Conservation (phyloP, 2,888 invertebrate genomes). For the Amiota mariae region DNA sequence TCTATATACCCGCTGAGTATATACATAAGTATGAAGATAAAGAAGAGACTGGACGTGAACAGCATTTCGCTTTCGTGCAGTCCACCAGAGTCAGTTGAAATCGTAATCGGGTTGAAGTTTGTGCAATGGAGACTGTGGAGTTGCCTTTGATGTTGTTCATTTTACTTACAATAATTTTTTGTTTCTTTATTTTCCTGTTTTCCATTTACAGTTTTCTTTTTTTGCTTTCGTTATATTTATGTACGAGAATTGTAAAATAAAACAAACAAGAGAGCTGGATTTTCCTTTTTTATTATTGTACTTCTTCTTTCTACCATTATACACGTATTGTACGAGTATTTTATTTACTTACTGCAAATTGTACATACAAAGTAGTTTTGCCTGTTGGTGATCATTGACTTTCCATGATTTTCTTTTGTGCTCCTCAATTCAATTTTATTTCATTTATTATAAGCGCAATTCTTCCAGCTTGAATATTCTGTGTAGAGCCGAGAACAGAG, state of each 20-base stretch:
- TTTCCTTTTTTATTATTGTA: conserved; percentile 26
- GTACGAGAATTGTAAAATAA: background rate
- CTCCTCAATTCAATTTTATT: background rate
- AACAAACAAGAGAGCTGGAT: background rate
- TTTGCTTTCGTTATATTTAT: conserved; percentile 48
- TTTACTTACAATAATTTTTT: conserved; percentile 4
- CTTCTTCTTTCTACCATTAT: conserved; percentile 21
- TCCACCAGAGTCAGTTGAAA: conserved; percentile 31
- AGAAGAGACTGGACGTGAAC: conserved; percentile 38
- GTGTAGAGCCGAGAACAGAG: too few species aligned
- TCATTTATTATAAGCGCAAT: background rate
- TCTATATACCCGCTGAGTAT: background rate
- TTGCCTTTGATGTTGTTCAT: background rate
- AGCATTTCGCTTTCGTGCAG: conserved; percentile 60
- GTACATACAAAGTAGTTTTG: conserved; percentile 12
- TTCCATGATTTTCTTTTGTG: conserved; percentile 59
- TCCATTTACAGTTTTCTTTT: conserved; percentile 61
- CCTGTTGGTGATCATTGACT: conserved; percentile 66
- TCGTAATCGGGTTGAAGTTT: conserved; percentile 33
- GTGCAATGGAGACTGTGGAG: conserved; percentile 1
- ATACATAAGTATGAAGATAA: too few species aligned
- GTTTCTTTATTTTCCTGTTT: conserved; percentile 49
- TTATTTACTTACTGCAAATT: conserved; percentile 20
- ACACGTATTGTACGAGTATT: too few species aligned
- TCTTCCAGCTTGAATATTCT: too few species aligned